Percentiles rank a stretch among this genome's conserved stretches.
These are phyloP conservation scores for Piscicola geometra DNA, from an alignment of 2,888 invertebrate species.

Conservation along the genomic window DNA sequence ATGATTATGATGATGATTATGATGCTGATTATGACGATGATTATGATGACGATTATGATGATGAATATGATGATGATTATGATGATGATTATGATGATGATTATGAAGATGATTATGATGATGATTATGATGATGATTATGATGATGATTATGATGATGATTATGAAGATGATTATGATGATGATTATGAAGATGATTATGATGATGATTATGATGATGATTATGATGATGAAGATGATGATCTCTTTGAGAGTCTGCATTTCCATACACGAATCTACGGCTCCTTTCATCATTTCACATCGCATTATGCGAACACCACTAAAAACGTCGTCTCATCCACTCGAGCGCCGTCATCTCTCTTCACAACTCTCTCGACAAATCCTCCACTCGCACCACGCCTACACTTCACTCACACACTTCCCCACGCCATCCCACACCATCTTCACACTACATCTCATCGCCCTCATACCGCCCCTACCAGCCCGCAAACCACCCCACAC, in stretches of 20 bases:
- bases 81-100: neutral
- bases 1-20: neutral
- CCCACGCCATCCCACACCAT: too few relatives aligned
- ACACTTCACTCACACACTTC: too few relatives aligned
- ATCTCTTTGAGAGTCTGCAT: too few relatives aligned
- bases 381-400: too few relatives aligned
- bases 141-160: neutral
- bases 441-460: slow-evolving; percentile 2
- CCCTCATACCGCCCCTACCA: neutral
- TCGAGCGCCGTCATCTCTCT: too few relatives aligned
- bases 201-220: neutral
- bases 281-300: too few relatives aligned
- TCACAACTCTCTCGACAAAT: too few relatives aligned
- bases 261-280: too few relatives aligned
- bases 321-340: too few relatives aligned
- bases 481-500: neutral
- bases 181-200: neutral
- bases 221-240: neutral
- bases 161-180: neutral
- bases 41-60: neutral
- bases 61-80: neutral
- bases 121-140: neutral
- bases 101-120: neutral
- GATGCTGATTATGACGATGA: neutral
- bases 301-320: too few relatives aligned